Conservation (phyloP, 2,113 vertebrate species). For the Psettodes erumei region DNA sequence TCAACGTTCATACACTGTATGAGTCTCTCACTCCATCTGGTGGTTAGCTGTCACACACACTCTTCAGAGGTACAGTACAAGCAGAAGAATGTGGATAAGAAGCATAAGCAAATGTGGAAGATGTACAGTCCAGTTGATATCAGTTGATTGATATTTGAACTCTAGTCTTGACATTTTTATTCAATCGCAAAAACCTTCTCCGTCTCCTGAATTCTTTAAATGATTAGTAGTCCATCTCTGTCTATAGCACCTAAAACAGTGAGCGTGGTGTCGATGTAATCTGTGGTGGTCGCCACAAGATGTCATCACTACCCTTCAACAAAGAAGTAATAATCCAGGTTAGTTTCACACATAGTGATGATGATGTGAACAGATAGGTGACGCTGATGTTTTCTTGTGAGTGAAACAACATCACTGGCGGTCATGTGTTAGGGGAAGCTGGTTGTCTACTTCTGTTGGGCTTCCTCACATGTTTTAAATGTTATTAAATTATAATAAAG, state of each 20-base stretch:
- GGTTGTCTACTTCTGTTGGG: background rate
- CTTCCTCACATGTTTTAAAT: background rate
- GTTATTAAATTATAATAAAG: conserved; percentile 15
- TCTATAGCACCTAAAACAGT: no score
- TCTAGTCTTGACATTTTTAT: no score
- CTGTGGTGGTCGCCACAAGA: background rate
- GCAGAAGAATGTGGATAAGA: no score
- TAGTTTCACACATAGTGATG: no score
- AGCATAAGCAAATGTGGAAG: no score
- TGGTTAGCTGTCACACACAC: conserved; percentile 6
- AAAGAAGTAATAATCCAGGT: background rate
- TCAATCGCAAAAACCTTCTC: background rate
- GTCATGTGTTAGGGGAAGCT: no score
- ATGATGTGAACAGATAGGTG: no score
- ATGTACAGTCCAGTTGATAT: no score
- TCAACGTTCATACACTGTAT: background rate
- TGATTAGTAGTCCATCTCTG: no score
- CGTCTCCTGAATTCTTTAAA: background rate
- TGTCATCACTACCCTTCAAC: background rate
- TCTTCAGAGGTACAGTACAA: no score
- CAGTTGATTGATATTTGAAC: no score
- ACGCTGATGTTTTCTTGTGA: no score
- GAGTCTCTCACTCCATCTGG: conserved; percentile 44
- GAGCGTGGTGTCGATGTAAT: background rate
- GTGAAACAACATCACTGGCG: background rate